Base-by-base conservation (phyloP, 2,113 vertebrate species). In the Nansenia antarctica region DNA sequence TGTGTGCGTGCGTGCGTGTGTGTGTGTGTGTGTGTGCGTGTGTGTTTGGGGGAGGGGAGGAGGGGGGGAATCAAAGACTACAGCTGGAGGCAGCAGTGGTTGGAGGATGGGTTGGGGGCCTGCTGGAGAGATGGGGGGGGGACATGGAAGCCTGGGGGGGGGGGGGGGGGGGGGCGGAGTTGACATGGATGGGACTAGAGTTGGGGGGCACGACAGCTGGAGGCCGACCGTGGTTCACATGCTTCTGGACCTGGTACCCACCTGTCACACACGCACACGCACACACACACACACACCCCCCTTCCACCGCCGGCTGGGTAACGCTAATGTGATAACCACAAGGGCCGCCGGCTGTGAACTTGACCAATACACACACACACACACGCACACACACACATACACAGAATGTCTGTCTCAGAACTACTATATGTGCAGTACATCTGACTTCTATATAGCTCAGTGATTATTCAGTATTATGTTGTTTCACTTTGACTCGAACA, bases 31-130 rank as follows among this genome's bases (percentile, higher is more conserved):
- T 45, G 18, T 47, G 32, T 72, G 6, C 59, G 42, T 20, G 18
- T 8, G 18, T 20, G 53, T 22, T 54, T n/a, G 18, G 58, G 35
- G 24, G 12, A n/a, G 35, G 20, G 42, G 18, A 27, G 37, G 70
- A 5, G 27, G 53, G 54, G 29, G 66, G 9, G 15, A 29, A 62
- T 72, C 63, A 70, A 69, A 69, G 66, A 66, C 3, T 74, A 72
- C 82, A 78, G 78, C 81, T 82, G 76, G 71, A 79, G 57, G 35
- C 68, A 62, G 69, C 82, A 63, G 54, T 67, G 66, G 34, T 62
- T 66, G 52, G 26, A 64, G 11, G 20, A 74, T 70, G 75, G 37
- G 30, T 31, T 67, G 70, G 69, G 30, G 27, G n/a, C n/a, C n/a
- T n/a, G n/a, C n/a, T 73, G 66, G 34, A 62, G 37, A 62, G 62